Evolutionary conservation across 2,113 vertebrate genomes (phyloP), one percentile per base, ranked within the genome.

Genomic region (Myrmecobius fasciatus): DNA sequence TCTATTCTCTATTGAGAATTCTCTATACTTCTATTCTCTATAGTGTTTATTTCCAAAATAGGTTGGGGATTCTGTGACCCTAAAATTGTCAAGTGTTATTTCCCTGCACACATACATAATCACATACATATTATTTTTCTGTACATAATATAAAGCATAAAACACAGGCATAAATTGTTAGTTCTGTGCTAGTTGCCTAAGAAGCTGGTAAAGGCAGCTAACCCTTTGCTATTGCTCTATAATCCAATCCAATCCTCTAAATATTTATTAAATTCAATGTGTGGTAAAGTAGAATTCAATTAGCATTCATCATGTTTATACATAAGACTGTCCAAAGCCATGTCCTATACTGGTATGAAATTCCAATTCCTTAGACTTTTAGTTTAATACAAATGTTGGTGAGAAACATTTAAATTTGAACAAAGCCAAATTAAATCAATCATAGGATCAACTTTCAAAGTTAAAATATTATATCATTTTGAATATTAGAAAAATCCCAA

Each of bases 401-500:
- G 43, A 43, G 46, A 47, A 43, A 46, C 43, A 89, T 47, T 46
- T 43, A 25, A 46, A n/a, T 89, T 46, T 49, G 43, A 47, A 89
- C 3, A 91, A 47, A 0, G 3, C 2, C 3, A 20, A 89, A 67
- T 20, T 75, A 67, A 92, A 96, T 89, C 43, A 54, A 2, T 67
- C 36, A 89, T 20, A 91, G 60, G 89, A 94, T 26, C 48, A 95
- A 92, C 91, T 54, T 93, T 75, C 60, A 94, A n/a, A 96, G 53
- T 90, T 49, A 8, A 94, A 94, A 96, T 96, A 94, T 26, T 25
- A 60, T 8, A 7, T 9, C 4, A 92, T n/a, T 51, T 8, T 43
- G 53, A 95, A 26, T 10, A 51, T 43, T 96, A 36, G 20, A n/a
- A 88, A 91, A 53, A 49, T 49, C 8, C 47, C 28, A 48, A 46